These are phyloP conservation scores for Dilophus febrilis DNA, from an alignment of 2,888 invertebrate genomes.

Conservation along the genomic window DNA sequence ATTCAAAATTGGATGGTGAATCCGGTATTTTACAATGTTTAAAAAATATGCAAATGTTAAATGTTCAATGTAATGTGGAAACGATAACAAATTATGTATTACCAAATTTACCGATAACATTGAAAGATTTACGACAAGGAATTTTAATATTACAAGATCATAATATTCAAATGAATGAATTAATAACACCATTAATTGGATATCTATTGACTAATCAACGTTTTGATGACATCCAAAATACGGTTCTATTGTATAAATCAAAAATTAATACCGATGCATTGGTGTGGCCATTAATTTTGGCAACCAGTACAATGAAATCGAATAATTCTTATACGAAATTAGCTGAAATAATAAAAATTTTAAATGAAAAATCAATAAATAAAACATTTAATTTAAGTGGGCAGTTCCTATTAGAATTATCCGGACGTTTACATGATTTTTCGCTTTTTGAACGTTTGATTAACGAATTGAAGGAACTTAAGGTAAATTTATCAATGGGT, in stretches of 20 bases:
- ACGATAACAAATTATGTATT: conserved; percentile 38
- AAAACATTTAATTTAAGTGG: conserved; percentile 38
- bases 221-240: conserved; percentile 15
- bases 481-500: conserved; percentile 29
- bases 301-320: conserved; percentile 20
- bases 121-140: conserved; percentile 18
- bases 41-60: conserved; percentile 34
- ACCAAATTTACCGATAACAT: conserved; percentile 27
- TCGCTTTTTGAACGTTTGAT: too few species aligned
- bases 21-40: conserved; percentile 34
- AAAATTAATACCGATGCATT: conserved; percentile 35
- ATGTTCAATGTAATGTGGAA: conserved; percentile 37
- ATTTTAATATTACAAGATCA: conserved; percentile 18
- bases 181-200: conserved; percentile 17
- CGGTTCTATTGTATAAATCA: conserved; percentile 25
- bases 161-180: conserved; percentile 18
- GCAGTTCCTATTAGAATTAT: conserved; percentile 34
- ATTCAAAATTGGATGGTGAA: conserved; percentile 36
- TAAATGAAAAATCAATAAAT: conserved; percentile 29
- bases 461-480: too few species aligned
- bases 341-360: conserved; percentile 32
- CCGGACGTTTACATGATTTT: conserved; percentile 15
- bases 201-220: conserved; percentile 21
- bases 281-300: conserved; percentile 31
- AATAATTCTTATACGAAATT: conserved; percentile 23